Evolutionary conservation across 1,140 invertebrate genomes (phyloP).

Genomic region (Vanessa atalanta): DNA sequence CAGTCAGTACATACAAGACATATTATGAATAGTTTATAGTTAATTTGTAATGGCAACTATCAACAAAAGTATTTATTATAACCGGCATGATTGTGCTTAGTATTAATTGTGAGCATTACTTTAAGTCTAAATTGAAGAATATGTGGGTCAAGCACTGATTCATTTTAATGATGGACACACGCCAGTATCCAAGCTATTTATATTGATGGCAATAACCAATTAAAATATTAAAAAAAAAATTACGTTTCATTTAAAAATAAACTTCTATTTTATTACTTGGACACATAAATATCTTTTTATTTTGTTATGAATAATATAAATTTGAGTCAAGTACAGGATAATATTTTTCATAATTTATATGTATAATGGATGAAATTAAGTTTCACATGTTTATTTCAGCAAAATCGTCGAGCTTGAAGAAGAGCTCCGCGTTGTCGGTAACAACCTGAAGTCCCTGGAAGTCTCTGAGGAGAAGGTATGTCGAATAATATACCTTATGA

Average conservation of each 20-base stretch:
- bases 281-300: no score
- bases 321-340: no score
- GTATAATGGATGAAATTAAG: constrained; percentile 52
- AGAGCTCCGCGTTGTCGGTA: constrained; percentile 99
- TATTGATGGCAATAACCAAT: constrained; percentile 9
- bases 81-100: constrained; percentile 31
- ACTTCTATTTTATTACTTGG: no score
- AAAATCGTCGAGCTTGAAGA: constrained; percentile 99
- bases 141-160: constrained; percentile 30
- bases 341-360: background rate
- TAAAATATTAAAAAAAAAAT: background rate
- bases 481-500: constrained; percentile 22
- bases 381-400: constrained; percentile 84
- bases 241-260: background rate
- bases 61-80: constrained; percentile 12
- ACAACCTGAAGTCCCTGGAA: constrained; percentile 99
- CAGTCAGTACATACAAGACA: background rate
- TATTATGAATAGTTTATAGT: background rate
- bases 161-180: constrained; percentile 20
- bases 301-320: no score
- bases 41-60: background rate
- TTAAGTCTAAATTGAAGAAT: constrained; percentile 28
- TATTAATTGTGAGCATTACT: constrained; percentile 24
- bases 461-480: constrained; percentile 99
- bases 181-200: constrained; percentile 18